Conservation (phyloP, 2,888 invertebrate genomes). For the Protodeltote pygarga region DNA sequence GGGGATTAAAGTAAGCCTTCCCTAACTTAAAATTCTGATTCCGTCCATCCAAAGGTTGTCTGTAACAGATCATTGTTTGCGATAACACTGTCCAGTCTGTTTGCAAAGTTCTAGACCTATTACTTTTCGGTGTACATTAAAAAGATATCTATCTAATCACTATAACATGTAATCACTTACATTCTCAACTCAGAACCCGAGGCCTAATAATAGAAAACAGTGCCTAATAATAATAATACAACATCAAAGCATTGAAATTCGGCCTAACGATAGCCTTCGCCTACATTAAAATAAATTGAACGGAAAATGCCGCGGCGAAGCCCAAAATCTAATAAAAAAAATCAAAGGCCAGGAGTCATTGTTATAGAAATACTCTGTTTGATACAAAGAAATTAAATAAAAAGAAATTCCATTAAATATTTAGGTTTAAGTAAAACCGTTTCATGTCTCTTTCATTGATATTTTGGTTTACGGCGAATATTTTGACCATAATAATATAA, state of each 20-base stretch:
- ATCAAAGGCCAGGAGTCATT: conserved; percentile 29
- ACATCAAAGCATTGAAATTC: background rate
- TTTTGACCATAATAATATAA: background rate
- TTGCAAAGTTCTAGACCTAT: too few species aligned
- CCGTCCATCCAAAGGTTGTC: too few species aligned
- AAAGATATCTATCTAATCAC: too few species aligned
- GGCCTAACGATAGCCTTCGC: background rate
- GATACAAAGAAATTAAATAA: conserved; percentile 28
- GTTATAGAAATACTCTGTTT: conserved; percentile 11
- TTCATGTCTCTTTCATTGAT: conserved; percentile 2
- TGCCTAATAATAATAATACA: too few species aligned
- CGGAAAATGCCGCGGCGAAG: conserved; percentile 1
- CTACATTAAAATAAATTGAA: conserved; percentile 9
- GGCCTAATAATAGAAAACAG: too few species aligned
- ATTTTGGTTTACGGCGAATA: background rate
- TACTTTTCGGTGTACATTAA: too few species aligned
- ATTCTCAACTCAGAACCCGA: too few species aligned
- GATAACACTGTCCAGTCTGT: too few species aligned
- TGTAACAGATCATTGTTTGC: too few species aligned
- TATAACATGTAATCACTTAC: too few species aligned
- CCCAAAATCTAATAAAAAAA: conserved; percentile 19
- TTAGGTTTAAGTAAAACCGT: background rate
- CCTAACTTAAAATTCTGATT: too few species aligned
- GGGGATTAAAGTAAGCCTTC: too few species aligned
- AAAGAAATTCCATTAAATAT: conserved; percentile 29